These are phyloP conservation scores for Aix galericulata DNA, from an alignment of 2,113 vertebrate genomes.

Conservation along the genomic window DNA sequence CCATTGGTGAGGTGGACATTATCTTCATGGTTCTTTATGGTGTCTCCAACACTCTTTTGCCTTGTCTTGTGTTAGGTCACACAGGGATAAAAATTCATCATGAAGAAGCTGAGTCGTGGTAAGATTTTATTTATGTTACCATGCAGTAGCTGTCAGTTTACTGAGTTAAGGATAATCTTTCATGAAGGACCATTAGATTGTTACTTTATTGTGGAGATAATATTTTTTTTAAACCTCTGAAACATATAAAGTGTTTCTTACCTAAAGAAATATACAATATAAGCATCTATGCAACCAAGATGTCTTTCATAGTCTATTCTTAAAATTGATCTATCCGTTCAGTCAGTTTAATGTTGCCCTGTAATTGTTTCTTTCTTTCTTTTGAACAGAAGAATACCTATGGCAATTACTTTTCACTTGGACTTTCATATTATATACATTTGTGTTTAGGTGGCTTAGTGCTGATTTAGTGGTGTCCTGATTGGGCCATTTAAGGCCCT, in stretches of 20 bases:
- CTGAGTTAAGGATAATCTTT: neutral
- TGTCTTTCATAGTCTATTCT: neutral
- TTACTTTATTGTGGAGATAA: neutral
- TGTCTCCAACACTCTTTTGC: accelerated
- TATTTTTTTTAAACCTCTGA: neutral
- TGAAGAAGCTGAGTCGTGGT: neutral
- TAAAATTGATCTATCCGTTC: neutral
- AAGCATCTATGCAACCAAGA: accelerated
- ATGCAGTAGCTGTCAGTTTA: neutral
- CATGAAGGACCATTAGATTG: neutral
- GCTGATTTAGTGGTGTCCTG: neutral
- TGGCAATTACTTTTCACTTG: neutral
- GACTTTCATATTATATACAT: neutral
- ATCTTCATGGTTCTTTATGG: neutral
- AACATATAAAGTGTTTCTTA: neutral
- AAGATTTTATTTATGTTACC: neutral
- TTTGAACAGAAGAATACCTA: neutral
- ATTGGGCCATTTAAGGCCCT: neutral
- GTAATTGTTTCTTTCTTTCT: neutral
- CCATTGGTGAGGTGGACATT: neutral
- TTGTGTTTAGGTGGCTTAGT: neutral
- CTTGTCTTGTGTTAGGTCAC: neutral
- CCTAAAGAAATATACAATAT: neutral
- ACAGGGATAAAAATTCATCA: neutral
- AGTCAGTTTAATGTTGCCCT: neutral